Base-by-base conservation (phyloP, 1,140 invertebrate genomes). In the Philotrypesis tridentata region DNA sequence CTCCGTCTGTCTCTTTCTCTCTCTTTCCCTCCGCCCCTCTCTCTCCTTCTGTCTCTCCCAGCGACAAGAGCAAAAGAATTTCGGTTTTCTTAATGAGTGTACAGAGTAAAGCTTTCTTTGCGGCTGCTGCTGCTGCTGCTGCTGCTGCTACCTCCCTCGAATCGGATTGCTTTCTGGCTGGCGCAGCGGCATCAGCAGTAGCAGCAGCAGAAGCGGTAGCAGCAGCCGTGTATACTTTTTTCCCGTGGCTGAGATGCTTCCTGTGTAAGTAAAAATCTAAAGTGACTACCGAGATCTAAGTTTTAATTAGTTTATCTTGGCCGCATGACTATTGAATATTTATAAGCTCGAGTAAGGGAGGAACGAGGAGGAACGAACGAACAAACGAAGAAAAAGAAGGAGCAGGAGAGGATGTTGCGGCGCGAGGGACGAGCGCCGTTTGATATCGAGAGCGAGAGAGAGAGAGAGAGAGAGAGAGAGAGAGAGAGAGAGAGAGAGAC, bases 261-360 rank as follows among this genome's bases (percentile, higher is more conserved):
- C 90, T 92, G 90, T 92, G 91, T 92, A 92, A 92, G 91, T 92
- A 92, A 92, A 92, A 92, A 92, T 92, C 90, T 91, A 92, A 92
- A 92, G 91, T 92, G 90, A 91, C 90, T 92, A 92, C 91, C 90
- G 89, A 92, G 90, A 91, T 92, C 91, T 91, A 92, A 92, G 91
- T 92, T 92, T 92, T 92, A 92, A 92, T 92, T 92, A 92, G 91
- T 92, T 92, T 92, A 92, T 92, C 91, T 92, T 92, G 89, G 90
- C 90, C 91, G 91, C 91, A 90, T 92, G 91, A 91, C 90, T 91
- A 92, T 92, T 92, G 91, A 92, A 92, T 92, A 92, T 92, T 92
- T 92, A 92, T 92, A 90, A 92, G 90, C 89, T 86, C 31, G 21
- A 37, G 23, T 6, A 61, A 14, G 40, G 70, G 67, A 23, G 67